Percentiles rank a stretch among this genome's conserved stretches.
phyloP scores from a whole-genome alignment of 2,797 vertebrate species.

The Sebastolobus alascanus region DNA sequence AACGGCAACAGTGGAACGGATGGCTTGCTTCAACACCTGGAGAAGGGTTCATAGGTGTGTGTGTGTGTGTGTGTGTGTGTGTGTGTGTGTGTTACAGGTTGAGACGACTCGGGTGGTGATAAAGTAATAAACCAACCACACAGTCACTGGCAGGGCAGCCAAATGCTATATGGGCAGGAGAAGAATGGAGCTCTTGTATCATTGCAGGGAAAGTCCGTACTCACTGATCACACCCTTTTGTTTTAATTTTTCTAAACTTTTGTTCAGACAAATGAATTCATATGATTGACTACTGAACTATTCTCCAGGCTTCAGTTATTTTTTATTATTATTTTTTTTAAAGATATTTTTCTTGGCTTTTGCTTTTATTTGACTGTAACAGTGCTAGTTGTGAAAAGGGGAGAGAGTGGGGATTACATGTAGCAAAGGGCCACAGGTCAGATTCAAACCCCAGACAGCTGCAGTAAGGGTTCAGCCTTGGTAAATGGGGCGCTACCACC shows the following conservation, averaged over 20 bases:
- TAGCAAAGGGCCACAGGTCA: too few relatives aligned
- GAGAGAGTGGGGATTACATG: too few relatives aligned
- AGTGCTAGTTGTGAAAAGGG: too few relatives aligned
- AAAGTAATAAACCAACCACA: constrained; percentile 70
- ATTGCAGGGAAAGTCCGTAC: constrained; percentile 35
- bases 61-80: constrained; percentile 35
- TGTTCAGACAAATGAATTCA: constrained; percentile 8
- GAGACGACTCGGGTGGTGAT: constrained; percentile 53
- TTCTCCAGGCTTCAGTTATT: not conserved
- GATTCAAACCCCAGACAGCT: too few relatives aligned
- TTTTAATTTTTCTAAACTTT: constrained; percentile 6
- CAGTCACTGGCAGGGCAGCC: constrained; percentile 66
- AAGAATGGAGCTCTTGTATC: constrained; percentile 73
- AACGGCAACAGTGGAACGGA: constrained; percentile 76
- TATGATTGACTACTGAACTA: not conserved
- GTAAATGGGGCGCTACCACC: too few relatives aligned
- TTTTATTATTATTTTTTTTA: too few relatives aligned
- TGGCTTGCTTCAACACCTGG: constrained; percentile 82
- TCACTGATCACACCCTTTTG: not conserved
- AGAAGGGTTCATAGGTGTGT: constrained; percentile 49
- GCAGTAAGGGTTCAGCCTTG: too few relatives aligned
- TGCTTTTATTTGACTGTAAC: too few relatives aligned
- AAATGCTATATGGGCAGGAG: constrained; percentile 66
- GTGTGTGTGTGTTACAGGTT: constrained; percentile 18
- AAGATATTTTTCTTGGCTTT: too few relatives aligned